Evolutionary conservation across 2,797 vertebrate genomes (phyloP).

Genomic region (Agapornis canus): DNA sequence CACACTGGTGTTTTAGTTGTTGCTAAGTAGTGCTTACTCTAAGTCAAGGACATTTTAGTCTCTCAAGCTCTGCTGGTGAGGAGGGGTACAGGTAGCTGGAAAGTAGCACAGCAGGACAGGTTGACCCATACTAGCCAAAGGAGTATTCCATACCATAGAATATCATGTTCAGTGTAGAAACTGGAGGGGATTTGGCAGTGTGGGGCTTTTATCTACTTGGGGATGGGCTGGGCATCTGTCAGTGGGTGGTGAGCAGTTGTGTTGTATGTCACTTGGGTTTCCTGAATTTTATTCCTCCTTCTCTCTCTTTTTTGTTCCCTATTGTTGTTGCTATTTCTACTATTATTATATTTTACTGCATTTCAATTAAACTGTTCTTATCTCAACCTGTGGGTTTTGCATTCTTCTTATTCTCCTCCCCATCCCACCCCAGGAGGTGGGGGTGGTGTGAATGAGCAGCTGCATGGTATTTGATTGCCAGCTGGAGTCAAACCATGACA

Average conservation of each 20-base stretch:
- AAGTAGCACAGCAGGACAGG: neutral
- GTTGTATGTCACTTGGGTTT: neutral
- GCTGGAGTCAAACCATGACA: neutral
- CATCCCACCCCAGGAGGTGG: neutral
- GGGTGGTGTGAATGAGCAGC: neutral
- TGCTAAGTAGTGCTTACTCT: neutral
- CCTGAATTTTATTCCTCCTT: neutral
- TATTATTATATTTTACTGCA: neutral
- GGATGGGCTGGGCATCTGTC: neutral
- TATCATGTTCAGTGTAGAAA: neutral
- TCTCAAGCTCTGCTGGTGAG: neutral
- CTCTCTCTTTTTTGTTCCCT: neutral
- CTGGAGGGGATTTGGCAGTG: neutral
- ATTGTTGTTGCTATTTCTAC: neutral
- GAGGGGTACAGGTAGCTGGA: neutral
- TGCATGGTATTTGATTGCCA: neutral
- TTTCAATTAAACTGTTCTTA: neutral
- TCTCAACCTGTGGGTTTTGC: neutral
- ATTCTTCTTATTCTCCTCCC: neutral
- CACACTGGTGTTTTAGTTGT: neutral
- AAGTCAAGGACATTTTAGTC: neutral
- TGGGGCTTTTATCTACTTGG: neutral
- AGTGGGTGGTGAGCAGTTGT: neutral
- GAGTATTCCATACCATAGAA: neutral
- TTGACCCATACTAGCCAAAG: neutral